These are phyloP conservation scores for Cyprinus carpio DNA, from an alignment of 2,113 vertebrate genomes.

Conservation along the genomic window DNA sequence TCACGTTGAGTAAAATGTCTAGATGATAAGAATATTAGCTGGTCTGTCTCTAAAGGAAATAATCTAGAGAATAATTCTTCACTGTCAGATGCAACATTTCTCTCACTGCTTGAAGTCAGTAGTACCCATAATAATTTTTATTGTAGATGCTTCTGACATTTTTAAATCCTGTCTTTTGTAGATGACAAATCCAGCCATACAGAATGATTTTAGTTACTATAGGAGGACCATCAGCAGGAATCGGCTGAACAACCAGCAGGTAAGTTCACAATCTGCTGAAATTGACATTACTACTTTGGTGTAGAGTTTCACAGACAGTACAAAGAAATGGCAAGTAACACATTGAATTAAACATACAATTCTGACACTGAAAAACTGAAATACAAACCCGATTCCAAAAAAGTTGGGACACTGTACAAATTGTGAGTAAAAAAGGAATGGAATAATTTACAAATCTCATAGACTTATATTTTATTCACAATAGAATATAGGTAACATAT, in stretches of 20 bases:
- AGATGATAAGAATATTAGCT: not conserved
- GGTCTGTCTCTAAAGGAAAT: not conserved
- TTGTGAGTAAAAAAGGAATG: too few species aligned
- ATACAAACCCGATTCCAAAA: too few species aligned
- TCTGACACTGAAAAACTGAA: too few species aligned
- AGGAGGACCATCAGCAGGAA: conserved; percentile 90
- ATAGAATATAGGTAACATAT: too few species aligned
- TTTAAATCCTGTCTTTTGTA: conserved; percentile 53
- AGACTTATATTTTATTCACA: too few species aligned
- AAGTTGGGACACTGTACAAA: too few species aligned
- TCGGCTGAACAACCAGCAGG: conserved; percentile 88
- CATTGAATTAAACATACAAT: not conserved
- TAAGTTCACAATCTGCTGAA: conserved; percentile 54
- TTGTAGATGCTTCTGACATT: not conserved
- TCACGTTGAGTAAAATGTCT: not conserved
- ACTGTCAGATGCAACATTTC: not conserved
- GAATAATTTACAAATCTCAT: too few species aligned
- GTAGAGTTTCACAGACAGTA: not conserved
- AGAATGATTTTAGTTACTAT: conserved; percentile 93
- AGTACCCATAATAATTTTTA: not conserved
- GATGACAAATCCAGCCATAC: conserved; percentile 94
- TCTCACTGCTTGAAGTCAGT: not conserved
- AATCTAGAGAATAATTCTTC: not conserved
- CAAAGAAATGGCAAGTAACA: not conserved
- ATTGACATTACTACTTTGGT: not conserved